Base-by-base conservation (phyloP, 1,140 invertebrate genomes). In the Dysdera silvatica region DNA sequence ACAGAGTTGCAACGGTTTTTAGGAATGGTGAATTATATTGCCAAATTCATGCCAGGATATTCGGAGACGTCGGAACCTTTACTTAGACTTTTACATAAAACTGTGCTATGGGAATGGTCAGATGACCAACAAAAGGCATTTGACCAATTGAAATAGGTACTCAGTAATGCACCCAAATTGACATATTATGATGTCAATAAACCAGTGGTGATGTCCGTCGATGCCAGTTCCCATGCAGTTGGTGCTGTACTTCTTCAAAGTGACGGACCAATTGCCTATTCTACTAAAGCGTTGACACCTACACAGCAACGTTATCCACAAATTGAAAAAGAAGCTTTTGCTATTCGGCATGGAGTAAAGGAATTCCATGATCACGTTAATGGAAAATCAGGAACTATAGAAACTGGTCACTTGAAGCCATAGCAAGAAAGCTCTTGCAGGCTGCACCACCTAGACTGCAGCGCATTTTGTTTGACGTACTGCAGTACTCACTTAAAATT, bases 221-320 rank as follows among this genome's bases (percentile, higher is more conserved):
- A 80, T 69, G 72, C 72, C 5, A 74, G 71, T 20, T 53, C 73
- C 43, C 24, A 69, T 35, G 78, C 74, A 1, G 56, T 80, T 23
- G 77, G 76, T 5, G 73, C 73, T 28, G 72, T 75, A 10, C 37
- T 80, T 1, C 43, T 78, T 7, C 79, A 82, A 62, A 67, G 74
- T 52, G 65, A 67, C 18, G 55, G 72, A 31, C 77, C 75, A 10
- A 69, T 80, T 0, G 67, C 68, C 23, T 81, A 72, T 72, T 72
- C 75, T 6, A 75, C 72, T 14, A 41, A 29, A 28, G 57, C 61
- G 4, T 35, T 69, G 4, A 59, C 41, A 31, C 7, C 56, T 29
- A 20, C 51, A 7, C 65, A 69, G 31, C 20, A 43, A 24, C 20
- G 41, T 20, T 68, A 53, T 23, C 24, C 43, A 32, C 47, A 65